A percentile compares a stretch with the other conserved stretches of the same genome.
Conservation (phyloP, 2,113 vertebrate species). For the Entomyzon cyanotis region DNA sequence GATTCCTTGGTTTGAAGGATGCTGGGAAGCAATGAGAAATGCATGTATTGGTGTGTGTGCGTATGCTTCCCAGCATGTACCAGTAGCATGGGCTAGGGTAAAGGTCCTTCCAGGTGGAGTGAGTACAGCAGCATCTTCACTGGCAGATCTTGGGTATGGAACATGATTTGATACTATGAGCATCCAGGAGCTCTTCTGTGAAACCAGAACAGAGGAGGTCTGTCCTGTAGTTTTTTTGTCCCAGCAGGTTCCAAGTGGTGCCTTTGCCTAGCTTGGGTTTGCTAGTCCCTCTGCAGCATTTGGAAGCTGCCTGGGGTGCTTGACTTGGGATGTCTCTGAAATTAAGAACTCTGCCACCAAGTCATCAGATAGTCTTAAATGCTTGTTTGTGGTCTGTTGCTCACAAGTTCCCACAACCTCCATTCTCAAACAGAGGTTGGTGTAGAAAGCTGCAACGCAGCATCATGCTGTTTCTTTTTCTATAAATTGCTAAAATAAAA, state of each 20-base stretch:
- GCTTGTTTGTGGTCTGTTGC: background rate
- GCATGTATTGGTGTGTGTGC: rapidly evolving
- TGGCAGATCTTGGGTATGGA: background rate
- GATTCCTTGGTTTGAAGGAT: background rate
- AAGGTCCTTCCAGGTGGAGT: background rate
- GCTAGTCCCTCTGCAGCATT: background rate
- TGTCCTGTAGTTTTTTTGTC: background rate
- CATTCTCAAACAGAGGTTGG: background rate
- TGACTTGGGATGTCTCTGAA: background rate
- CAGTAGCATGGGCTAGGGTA: background rate
- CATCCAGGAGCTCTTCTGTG: background rate
- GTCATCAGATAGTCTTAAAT: background rate
- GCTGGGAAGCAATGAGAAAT: background rate
- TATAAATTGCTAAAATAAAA: background rate
- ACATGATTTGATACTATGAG: background rate
- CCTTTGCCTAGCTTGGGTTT: background rate
- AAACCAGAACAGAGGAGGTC: background rate
- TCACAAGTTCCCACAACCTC: background rate
- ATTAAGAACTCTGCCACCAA: background rate
- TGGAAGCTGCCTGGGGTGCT: background rate
- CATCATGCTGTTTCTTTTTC: background rate
- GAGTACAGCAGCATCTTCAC: background rate
- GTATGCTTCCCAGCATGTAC: background rate
- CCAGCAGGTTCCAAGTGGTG: background rate
- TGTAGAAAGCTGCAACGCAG: background rate